These are phyloP conservation scores for Fringilla coelebs DNA, from an alignment of 2,797 vertebrate genomes.

Conservation along the genomic window DNA sequence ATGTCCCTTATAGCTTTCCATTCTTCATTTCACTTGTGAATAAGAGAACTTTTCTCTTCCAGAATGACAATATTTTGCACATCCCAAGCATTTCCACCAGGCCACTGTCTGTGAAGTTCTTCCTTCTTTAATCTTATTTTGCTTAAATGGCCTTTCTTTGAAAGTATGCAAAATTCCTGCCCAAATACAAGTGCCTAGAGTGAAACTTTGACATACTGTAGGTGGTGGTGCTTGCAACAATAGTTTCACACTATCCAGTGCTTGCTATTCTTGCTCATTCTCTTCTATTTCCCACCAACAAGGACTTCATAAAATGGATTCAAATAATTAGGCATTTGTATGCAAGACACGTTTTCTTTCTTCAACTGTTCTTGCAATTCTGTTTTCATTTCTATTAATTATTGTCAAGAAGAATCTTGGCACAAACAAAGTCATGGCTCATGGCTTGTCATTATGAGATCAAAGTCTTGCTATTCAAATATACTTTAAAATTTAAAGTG, in stretches of 20 bases:
- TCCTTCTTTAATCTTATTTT: background rate
- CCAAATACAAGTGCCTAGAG: background rate
- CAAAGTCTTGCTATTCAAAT: background rate
- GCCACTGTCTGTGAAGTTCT: background rate
- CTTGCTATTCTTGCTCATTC: background rate
- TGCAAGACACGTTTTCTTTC: background rate
- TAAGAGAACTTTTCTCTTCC: background rate
- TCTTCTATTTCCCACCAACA: background rate
- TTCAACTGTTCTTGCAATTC: background rate
- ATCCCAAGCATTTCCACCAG: background rate
- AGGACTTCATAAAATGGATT: background rate
- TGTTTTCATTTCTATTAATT: conserved; percentile 17
- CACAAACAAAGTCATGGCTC: background rate
- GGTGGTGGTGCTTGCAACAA: background rate
- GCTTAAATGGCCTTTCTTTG: background rate
- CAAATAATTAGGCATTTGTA: background rate
- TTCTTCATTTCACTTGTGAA: background rate
- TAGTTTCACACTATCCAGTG: background rate
- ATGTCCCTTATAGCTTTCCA: background rate
- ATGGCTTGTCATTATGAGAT: background rate
- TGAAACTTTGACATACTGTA: background rate
- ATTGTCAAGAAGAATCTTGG: background rate
- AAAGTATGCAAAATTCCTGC: background rate
- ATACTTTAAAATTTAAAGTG: background rate
- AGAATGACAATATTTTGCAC: background rate